A percentile compares a stretch with the other conserved stretches of the same genome.
phyloP scores from a whole-genome alignment of 2,797 vertebrate species.

The Acrocephalus scirpaceus region DNA sequence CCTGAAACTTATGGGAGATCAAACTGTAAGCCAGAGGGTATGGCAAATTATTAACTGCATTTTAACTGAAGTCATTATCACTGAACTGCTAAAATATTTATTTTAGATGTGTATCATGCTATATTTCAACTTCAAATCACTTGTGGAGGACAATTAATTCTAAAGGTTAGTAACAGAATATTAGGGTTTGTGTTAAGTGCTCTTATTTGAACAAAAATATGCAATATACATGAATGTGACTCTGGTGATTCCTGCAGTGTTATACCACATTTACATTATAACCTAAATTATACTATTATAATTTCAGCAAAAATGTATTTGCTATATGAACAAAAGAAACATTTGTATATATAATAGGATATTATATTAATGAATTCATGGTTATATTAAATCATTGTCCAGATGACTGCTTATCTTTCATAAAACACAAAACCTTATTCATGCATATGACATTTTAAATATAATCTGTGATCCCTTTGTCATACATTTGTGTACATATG shows the following conservation, averaged over 20 bases:
- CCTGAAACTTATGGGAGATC: not conserved
- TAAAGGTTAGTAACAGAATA: not conserved
- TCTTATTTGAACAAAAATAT: not conserved
- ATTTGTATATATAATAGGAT: not conserved
- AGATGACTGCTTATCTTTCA: not conserved
- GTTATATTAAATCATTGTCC: not conserved
- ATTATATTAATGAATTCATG: not conserved
- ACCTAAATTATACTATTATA: not conserved
- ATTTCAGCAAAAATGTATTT: not conserved
- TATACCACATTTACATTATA: not conserved
- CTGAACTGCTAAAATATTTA: conserved; percentile 32
- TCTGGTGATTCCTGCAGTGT: not conserved
- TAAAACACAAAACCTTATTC: not conserved
- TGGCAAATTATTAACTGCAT: conserved; percentile 10
- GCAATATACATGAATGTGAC: not conserved
- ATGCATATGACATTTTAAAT: not conserved
- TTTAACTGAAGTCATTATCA: not conserved
- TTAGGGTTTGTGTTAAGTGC: not conserved
- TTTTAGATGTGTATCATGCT: not conserved
- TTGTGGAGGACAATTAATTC: not conserved
- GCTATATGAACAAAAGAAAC: not conserved
- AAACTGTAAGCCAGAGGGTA: conserved; percentile 1
- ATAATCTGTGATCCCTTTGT: not conserved
- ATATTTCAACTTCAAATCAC: conserved; percentile 21
- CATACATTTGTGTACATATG: not conserved